These are phyloP conservation scores for Alosa sapidissima DNA, from an alignment of 2,797 vertebrate species.

Conservation along the genomic window DNA sequence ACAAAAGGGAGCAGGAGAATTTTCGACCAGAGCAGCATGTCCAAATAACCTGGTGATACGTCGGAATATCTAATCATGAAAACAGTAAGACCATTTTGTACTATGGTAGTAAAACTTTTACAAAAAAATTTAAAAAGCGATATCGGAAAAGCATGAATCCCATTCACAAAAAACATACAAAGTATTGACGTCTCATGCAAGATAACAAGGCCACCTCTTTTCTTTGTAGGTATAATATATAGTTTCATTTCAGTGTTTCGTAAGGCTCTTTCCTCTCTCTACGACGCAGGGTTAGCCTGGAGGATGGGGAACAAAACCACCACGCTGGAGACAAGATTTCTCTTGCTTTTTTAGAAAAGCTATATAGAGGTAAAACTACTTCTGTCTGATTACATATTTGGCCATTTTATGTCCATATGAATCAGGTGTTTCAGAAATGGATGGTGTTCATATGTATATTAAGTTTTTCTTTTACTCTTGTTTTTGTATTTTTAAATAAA, in stretches of 20 bases:
- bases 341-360: slow-evolving; percentile 9
- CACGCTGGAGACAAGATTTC: neutral
- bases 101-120: neutral
- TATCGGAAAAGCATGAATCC: slow-evolving; percentile 10
- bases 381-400: neutral
- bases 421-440: neutral
- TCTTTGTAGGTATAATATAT: slow-evolving; percentile 15
- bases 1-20: neutral
- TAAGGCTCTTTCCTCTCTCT: slow-evolving; percentile 3
- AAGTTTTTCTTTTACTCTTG: neutral
- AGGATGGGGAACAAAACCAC: neutral
- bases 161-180: slow-evolving; percentile 49
- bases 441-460: neutral
- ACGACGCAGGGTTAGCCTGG: neutral
- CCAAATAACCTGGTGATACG: neutral
- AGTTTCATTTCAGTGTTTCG: neutral
- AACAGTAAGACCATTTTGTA: neutral
- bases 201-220: slow-evolving; percentile 44
- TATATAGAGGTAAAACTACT: slow-evolving; percentile 2
- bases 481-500: neutral
- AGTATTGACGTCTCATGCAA: slow-evolving; percentile 58
- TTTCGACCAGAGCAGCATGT: neutral
- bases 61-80: neutral
- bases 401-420: neutral
- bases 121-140: neutral